Conservation (phyloP, 2,888 invertebrate genomes). For the Pandemis cinnamomeana region DNA sequence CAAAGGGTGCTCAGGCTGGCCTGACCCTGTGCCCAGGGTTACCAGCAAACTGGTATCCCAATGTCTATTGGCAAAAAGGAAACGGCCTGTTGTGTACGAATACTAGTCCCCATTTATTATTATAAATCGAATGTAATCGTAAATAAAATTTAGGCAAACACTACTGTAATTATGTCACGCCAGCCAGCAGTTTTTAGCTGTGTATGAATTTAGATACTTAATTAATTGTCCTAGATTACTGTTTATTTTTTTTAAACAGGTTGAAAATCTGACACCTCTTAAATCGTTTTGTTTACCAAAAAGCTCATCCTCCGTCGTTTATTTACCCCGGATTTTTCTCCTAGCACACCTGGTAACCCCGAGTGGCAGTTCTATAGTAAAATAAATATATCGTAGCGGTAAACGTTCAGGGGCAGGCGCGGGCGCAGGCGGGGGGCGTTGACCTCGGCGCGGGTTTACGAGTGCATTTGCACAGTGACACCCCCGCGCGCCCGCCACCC, state of each 20-base stretch:
- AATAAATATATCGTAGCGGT: slow-evolving; percentile 74
- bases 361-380: slow-evolving; percentile 57
- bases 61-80: not conserved
- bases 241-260: too few species aligned
- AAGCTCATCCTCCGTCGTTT: too few species aligned
- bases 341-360: slow-evolving; percentile 43
- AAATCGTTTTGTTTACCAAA: too few species aligned
- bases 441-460: slow-evolving; percentile 78
- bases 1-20: slow-evolving; percentile 17
- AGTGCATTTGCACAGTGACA: slow-evolving; percentile 83
- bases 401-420: slow-evolving; percentile 64
- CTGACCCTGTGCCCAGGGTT: slow-evolving; percentile 47
- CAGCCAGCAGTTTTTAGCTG: too few species aligned
- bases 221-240: too few species aligned
- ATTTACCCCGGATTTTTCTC: slow-evolving; percentile 8
- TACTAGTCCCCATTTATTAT: too few species aligned
- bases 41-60: slow-evolving; percentile 20
- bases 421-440: slow-evolving; percentile 57
- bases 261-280: too few species aligned
- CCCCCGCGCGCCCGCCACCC: slow-evolving; percentile 62
- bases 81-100: too few species aligned
- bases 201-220: too few species aligned
- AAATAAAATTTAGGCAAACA: too few species aligned
- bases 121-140: too few species aligned
- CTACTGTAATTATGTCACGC: too few species aligned